These are phyloP conservation scores for Podotricha telesiphe DNA, from an alignment of 2,888 invertebrate genomes.

Conservation along the genomic window DNA sequence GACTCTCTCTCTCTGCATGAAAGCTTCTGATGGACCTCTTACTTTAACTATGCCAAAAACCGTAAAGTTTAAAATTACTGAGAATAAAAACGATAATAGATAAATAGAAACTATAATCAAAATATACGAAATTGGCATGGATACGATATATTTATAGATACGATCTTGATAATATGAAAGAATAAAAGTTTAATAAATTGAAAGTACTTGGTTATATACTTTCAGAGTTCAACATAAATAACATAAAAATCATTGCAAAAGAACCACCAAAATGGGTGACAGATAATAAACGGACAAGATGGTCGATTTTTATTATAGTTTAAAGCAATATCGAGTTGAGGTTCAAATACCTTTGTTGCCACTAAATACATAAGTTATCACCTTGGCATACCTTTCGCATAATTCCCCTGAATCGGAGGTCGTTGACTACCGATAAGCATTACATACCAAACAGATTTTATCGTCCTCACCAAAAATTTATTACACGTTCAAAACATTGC, in stretches of 20 bases:
- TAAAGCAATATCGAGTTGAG: constrained; percentile 20
- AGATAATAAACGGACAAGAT: constrained; percentile 8
- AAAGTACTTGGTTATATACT: background rate
- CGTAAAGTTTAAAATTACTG: background rate
- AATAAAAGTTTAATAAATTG: constrained; percentile 3
- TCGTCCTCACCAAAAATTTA: constrained; percentile 36
- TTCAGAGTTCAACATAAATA: background rate
- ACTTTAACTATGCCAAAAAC: constrained; percentile 5
- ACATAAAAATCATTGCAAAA: background rate
- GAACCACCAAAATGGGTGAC: background rate
- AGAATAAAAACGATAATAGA: background rate
- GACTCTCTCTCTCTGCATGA: constrained; percentile 40
- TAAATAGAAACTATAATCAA: constrained; percentile 9
- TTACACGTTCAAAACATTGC: constrained; percentile 33
- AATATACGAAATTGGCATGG: background rate
- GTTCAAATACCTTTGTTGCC: constrained; percentile 47
- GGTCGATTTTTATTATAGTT: constrained; percentile 18
- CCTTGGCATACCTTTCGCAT: constrained; percentile 70
- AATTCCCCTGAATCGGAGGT: constrained; percentile 62
- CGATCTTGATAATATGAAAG: background rate
- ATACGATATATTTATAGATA: background rate
- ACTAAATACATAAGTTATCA: constrained; percentile 62
- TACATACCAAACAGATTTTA: constrained; percentile 45
- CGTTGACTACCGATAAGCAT: constrained; percentile 66
- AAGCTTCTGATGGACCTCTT: constrained; percentile 27